These are phyloP conservation scores for Gastracanthus pulcherrimus DNA, from an alignment of 2,888 invertebrate species.

Conservation along the genomic window DNA sequence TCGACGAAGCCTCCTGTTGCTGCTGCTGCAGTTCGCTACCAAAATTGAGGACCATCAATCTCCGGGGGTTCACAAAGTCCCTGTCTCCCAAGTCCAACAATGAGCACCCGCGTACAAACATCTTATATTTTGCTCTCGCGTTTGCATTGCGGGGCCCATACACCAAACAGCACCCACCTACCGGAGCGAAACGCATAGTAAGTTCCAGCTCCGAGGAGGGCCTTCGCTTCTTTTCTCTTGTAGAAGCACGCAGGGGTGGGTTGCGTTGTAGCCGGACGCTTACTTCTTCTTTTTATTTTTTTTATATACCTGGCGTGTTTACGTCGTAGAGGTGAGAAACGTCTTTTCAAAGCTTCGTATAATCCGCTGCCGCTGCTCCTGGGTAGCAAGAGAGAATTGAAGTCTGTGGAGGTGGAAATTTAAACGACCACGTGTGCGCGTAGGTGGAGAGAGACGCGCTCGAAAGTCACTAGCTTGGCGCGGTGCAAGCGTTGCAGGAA, in stretches of 20 bases:
- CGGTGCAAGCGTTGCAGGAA: background rate
- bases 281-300: background rate
- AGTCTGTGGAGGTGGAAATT: background rate
- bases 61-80: background rate
- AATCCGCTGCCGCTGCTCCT: constrained; percentile 10
- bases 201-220: background rate
- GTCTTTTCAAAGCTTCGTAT: constrained; percentile 17
- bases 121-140: background rate
- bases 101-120: constrained; percentile 3
- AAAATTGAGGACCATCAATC: constrained; percentile 12
- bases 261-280: background rate
- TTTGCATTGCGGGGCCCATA: background rate
- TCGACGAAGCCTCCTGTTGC: background rate
- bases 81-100: background rate
- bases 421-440: background rate
- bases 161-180: too few relatives aligned
- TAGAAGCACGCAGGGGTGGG: background rate
- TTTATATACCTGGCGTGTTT: constrained; percentile 28
- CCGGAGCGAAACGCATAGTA: background rate
- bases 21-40: background rate
- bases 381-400: background rate
- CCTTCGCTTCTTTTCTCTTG: too few relatives aligned
- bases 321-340: constrained; percentile 34
- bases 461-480: constrained; percentile 1
- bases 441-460: background rate